phyloP scores from a whole-genome alignment of 2,888 invertebrate genomes.

The Drosophila acutilabella region DNA sequence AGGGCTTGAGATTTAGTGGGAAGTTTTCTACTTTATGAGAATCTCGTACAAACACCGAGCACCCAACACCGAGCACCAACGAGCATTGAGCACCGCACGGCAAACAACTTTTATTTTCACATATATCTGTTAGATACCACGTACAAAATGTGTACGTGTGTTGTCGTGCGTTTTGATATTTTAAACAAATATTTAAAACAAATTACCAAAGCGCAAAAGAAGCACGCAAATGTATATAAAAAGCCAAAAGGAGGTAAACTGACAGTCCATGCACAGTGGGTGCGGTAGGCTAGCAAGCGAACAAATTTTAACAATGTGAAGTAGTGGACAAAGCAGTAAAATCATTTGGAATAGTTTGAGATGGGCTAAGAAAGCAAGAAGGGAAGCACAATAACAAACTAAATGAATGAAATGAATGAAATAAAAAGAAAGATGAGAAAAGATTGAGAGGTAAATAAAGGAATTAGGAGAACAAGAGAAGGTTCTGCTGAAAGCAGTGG shows the following conservation, averaged over 20 bases:
- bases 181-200: constrained; percentile 80
- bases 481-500: background rate
- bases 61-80: background rate
- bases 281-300: background rate
- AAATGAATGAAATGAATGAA: background rate
- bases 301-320: background rate
- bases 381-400: background rate
- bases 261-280: constrained; percentile 44
- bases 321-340: background rate
- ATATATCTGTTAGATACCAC: constrained; percentile 80
- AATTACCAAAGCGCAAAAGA: constrained; percentile 75
- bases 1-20: constrained; percentile 39
- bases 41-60: constrained; percentile 32
- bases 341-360: background rate
- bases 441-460: background rate
- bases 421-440: background rate
- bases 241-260: constrained; percentile 40
- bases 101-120: constrained; percentile 77
- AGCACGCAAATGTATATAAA: constrained; percentile 60
- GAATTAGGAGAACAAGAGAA: too few relatives aligned
- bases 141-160: constrained; percentile 76
- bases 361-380: background rate
- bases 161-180: constrained; percentile 73
- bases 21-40: constrained; percentile 56
- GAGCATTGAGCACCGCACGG: constrained; percentile 13